These are phyloP conservation scores for Amazona vittata DNA, from an alignment of 2,113 vertebrate species.

Conservation along the genomic window DNA sequence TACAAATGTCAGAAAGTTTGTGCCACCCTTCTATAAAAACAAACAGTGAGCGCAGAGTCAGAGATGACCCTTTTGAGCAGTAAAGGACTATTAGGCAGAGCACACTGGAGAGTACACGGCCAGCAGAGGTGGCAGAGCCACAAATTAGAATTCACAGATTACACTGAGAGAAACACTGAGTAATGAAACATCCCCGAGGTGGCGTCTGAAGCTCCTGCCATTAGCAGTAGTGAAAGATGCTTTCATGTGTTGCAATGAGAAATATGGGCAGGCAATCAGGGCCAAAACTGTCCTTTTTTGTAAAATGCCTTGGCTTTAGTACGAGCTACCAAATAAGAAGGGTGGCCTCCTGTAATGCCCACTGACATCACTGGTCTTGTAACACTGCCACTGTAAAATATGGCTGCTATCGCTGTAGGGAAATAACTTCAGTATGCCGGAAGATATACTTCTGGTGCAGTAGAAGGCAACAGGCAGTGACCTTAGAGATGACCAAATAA, in stretches of 20 bases:
- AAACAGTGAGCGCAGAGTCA: constrained; percentile 20
- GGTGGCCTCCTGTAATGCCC: neutral
- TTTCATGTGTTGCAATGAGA: neutral
- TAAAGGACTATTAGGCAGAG: neutral
- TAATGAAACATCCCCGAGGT: constrained; percentile 1
- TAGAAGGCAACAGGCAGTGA: neutral
- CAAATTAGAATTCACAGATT: constrained; percentile 44
- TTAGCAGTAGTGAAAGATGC: neutral
- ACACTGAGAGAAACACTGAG: neutral
- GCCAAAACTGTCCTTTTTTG: neutral
- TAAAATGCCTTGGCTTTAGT: neutral
- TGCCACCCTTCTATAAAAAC: constrained; percentile 21
- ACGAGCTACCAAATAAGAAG: neutral
- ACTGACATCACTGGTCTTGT: constrained; percentile 20
- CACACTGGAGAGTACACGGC: neutral
- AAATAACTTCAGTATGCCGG: neutral
- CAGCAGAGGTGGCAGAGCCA: constrained; percentile 10
- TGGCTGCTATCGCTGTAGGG: accelerated
- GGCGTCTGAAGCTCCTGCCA: constrained; percentile 10
- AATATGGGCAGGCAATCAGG: neutral
- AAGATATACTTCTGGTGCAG: neutral
- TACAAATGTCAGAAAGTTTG: constrained; percentile 44
- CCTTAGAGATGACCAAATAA: neutral
- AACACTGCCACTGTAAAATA: neutral
- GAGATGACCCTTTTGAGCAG: constrained; percentile 4